These are phyloP conservation scores for Lethocerus indicus DNA, from an alignment of 1,140 invertebrate species.

Conservation along the genomic window DNA sequence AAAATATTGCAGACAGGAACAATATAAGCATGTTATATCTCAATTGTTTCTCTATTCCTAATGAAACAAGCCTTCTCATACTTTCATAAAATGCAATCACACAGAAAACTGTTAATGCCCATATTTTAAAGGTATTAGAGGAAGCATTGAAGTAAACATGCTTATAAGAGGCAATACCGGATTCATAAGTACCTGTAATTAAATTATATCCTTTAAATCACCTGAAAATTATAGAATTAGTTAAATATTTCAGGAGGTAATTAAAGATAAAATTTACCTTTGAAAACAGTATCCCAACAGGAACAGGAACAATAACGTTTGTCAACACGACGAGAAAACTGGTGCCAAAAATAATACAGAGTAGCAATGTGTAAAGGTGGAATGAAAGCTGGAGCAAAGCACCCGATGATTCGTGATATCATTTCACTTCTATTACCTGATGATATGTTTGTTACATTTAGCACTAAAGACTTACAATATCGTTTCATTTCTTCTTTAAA, in stretches of 20 bases:
- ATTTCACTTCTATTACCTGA: too few relatives aligned
- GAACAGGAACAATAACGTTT: slow-evolving; percentile 17
- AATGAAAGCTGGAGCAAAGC: slow-evolving; percentile 12
- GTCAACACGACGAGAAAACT: slow-evolving; percentile 14
- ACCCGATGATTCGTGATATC: slow-evolving; percentile 2
- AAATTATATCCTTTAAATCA: slow-evolving; percentile 7
- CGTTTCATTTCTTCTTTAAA: too few relatives aligned
- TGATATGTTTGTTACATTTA: too few relatives aligned
- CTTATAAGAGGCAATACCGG: slow-evolving; percentile 53
- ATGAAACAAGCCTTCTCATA: slow-evolving; percentile 38
- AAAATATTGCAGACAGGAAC: slow-evolving; percentile 51
- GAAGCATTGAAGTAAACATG: slow-evolving; percentile 74
- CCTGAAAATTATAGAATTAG: neutral
- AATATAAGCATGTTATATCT: slow-evolving; percentile 50
- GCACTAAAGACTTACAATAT: too few relatives aligned
- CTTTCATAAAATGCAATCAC: slow-evolving; percentile 53
- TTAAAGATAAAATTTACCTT: slow-evolving; percentile 11
- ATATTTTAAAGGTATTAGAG: slow-evolving; percentile 55
- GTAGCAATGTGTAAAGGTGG: slow-evolving; percentile 16
- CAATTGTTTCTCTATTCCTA: slow-evolving; percentile 35
- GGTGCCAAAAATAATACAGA: slow-evolving; percentile 17
- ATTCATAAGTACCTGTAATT: slow-evolving; percentile 51
- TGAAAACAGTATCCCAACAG: slow-evolving; percentile 20
- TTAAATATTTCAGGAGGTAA: neutral
- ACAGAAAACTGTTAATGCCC: slow-evolving; percentile 46